phyloP scores from a whole-genome alignment of 2,113 vertebrate genomes.

The Hirundichthys speculiger region DNA sequence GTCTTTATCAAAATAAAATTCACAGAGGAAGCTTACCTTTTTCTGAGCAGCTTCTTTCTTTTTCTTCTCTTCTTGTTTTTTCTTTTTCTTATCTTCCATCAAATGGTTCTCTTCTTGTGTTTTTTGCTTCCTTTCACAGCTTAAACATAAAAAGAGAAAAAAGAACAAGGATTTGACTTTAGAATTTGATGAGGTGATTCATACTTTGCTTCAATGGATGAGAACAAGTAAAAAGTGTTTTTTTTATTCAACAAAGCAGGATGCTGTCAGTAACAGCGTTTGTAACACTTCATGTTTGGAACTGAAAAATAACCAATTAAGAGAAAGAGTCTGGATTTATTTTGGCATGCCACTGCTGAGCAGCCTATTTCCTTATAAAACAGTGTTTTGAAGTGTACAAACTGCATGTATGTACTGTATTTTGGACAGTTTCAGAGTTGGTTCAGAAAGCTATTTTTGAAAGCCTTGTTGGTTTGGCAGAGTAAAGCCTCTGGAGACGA shows the following conservation, averaged over 20 bases:
- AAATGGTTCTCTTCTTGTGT: slow-evolving; percentile 94
- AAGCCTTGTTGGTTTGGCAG: slow-evolving; percentile 13
- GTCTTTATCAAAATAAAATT: background rate
- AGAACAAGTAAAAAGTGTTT: slow-evolving; percentile 1
- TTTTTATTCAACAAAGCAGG: background rate
- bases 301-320: background rate
- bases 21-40: slow-evolving; percentile 81
- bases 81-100: slow-evolving; percentile 99
- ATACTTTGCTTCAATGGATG: background rate
- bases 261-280: too few species aligned
- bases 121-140: slow-evolving; percentile 89
- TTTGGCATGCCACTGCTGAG: slow-evolving; percentile 6
- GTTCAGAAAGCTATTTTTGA: slow-evolving; percentile 48
- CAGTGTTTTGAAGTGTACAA: slow-evolving; percentile 14
- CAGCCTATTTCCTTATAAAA: background rate
- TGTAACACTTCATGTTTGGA: too few species aligned
- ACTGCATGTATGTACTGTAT: slow-evolving; percentile 1
- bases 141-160: slow-evolving; percentile 42
- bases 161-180: background rate
- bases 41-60: slow-evolving; percentile 98
- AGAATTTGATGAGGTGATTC: slow-evolving; percentile 7
- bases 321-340: slow-evolving; percentile 12
- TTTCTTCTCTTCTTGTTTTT: slow-evolving; percentile 99
- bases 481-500: slow-evolving; percentile 11
- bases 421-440: slow-evolving; percentile 5